Percentiles rank a stretch among this genome's conserved stretches.
Evolutionary conservation across 2,113 vertebrate species (phyloP).

Genomic region (Pandion haliaetus): DNA sequence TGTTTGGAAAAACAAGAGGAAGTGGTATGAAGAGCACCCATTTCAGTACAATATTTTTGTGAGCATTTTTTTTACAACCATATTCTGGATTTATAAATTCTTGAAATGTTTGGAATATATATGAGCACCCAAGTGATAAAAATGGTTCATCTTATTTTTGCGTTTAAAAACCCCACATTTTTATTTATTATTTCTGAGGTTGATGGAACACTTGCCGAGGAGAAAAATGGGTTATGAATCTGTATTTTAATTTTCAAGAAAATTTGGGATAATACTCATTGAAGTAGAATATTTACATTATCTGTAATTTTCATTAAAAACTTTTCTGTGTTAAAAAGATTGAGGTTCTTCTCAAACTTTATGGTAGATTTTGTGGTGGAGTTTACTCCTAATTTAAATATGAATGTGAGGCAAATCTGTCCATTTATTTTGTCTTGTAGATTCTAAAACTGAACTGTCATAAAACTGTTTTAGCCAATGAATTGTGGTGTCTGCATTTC

Average conservation of each 20-base stretch:
- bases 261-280: not conserved
- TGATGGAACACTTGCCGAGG: not conserved
- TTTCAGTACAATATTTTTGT: not conserved
- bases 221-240: not conserved
- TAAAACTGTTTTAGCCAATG: not conserved
- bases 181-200: not conserved
- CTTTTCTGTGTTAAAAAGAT: not conserved
- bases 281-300: not conserved
- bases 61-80: not conserved
- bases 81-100: not conserved
- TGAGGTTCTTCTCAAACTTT: not conserved
- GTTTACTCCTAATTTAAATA: not conserved
- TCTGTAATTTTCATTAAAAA: not conserved
- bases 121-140: not conserved
- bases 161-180: accelerated
- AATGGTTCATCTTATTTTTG: not conserved
- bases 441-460: not conserved
- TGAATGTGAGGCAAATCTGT: not conserved
- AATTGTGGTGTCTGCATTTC: not conserved
- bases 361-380: not conserved
- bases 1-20: not conserved
- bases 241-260: not conserved
- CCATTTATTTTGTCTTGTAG: not conserved
- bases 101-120: not conserved
- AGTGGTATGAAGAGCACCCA: not conserved